Base-by-base conservation (phyloP, 2,888 invertebrate genomes). In the Spisula subtruncata region DNA sequence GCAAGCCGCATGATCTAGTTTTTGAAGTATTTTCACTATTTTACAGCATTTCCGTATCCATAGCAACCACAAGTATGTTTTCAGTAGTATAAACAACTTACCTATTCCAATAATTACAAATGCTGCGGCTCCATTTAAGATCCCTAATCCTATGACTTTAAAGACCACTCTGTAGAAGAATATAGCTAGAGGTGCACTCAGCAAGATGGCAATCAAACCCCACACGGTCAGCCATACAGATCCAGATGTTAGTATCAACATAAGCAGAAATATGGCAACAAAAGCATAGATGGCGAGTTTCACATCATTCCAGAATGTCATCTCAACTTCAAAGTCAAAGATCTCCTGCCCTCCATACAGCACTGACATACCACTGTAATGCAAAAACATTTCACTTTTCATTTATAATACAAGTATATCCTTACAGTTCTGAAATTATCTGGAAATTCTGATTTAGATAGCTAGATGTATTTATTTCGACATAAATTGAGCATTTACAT, bases 71-170 rank as follows among this genome's bases (percentile, higher is more conserved):
- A n/a, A n/a, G n/a, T n/a, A n/a, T n/a, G n/a, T 41, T 41, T 2
- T 5, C 41, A 5, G 41, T 51, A 51, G 1, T 51, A 10, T 16
- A 51, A 51, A 25, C 25, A 6, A 89, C 95, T 93, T 90, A 96
- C 96, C 96, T 56, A 96, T 96, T n/a, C 96, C 96, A 89, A 96
- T 95, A 66, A 96, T 96, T 48, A 96, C 95, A 93, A 96, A 96
- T 1, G 96, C 96, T 32, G 96, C 96, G 20, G 95, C 96, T 48
- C 96, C 96, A 91, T 96, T 96, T 25, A 96, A 93, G 25, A 96
- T 96, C 10, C 96, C 96, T 16, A 96, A 92, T 1, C 94, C 94
- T 16, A 93, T 89, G 46, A 96, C 93, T 35, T 93, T 91, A 90
- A 95, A 96, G 51, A 95, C 95, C 48, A 94, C 93, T 18, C 95